Conservation (phyloP, 2,888 invertebrate genomes). For the Ctena decussata region DNA sequence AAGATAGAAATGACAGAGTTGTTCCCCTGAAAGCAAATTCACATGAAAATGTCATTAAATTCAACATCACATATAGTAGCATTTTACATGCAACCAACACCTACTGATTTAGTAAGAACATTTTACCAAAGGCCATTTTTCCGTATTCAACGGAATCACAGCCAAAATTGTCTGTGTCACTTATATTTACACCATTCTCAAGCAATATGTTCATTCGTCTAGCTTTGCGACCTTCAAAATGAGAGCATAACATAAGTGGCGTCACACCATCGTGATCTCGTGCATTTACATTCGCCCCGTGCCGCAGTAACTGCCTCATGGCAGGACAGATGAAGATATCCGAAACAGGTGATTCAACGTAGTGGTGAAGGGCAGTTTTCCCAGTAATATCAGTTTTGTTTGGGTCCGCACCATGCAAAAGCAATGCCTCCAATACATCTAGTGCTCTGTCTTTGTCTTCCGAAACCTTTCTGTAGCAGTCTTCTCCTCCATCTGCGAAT, state of each 20-base stretch:
- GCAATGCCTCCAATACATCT: background rate
- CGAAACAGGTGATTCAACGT: constrained; percentile 6
- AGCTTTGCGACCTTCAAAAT: background rate
- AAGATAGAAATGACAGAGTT: too few relatives aligned
- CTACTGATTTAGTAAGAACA: background rate
- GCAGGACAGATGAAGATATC: constrained; percentile 28
- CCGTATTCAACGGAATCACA: background rate
- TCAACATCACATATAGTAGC: too few relatives aligned
- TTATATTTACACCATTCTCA: constrained; percentile 1
- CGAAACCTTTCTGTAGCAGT: background rate
- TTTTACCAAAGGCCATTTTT: background rate
- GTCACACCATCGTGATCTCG: constrained; percentile 28
- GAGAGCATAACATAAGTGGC: constrained; percentile 22
- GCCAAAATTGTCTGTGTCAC: background rate
- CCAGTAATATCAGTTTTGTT: constrained; percentile 22
- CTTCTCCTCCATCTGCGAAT: background rate
- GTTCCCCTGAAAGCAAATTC: too few relatives aligned
- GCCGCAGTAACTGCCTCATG: constrained; percentile 18
- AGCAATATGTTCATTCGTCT: constrained; percentile 31
- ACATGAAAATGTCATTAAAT: too few relatives aligned
- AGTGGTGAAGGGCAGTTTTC: constrained; percentile 15
- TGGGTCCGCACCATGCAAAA: constrained; percentile 13
- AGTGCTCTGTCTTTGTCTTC: background rate
- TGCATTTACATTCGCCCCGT: constrained; percentile 24
- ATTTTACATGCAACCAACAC: too few relatives aligned